Conservation (phyloP, 2,888 invertebrate species). For the Cerastis leucographa region DNA sequence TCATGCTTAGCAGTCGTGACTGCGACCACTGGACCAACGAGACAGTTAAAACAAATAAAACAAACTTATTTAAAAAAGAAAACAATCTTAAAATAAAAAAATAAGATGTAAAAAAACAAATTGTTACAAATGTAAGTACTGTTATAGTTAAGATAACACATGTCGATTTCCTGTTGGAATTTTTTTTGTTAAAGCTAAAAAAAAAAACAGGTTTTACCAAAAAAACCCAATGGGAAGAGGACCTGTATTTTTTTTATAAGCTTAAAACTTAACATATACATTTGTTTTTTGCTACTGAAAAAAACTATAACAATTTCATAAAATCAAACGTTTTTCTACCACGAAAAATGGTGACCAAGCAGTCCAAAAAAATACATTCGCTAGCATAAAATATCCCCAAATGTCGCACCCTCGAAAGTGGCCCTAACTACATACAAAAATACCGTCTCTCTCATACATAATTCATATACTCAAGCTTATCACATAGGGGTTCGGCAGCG, state of each 20-base stretch:
- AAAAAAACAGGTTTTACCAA: no score
- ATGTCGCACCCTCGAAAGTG: not conserved
- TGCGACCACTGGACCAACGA: no score
- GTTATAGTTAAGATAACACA: no score
- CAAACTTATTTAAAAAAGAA: no score
- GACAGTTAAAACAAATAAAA: no score
- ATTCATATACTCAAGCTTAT: slow-evolving; percentile 63
- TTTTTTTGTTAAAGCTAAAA: no score
- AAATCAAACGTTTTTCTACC: not conserved
- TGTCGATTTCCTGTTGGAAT: no score
- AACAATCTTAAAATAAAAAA: no score
- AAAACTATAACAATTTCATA: not conserved
- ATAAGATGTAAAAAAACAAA: no score
- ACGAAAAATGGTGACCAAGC: not conserved
- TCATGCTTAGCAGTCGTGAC: no score
- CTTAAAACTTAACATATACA: not conserved
- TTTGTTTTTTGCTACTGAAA: not conserved
- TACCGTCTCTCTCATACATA: slow-evolving; percentile 60
- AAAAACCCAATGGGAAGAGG: not conserved
- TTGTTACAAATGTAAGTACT: no score
- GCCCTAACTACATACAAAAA: slow-evolving; percentile 49
- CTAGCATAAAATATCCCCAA: slow-evolving; percentile 17
- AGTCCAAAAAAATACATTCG: slow-evolving; percentile 12
- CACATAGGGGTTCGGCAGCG: slow-evolving; percentile 52
- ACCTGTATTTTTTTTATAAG: not conserved